Percentiles rank a stretch among this genome's conserved stretches.
phyloP scores from a whole-genome alignment of 2,888 invertebrate species.

The Anodontia alba region DNA sequence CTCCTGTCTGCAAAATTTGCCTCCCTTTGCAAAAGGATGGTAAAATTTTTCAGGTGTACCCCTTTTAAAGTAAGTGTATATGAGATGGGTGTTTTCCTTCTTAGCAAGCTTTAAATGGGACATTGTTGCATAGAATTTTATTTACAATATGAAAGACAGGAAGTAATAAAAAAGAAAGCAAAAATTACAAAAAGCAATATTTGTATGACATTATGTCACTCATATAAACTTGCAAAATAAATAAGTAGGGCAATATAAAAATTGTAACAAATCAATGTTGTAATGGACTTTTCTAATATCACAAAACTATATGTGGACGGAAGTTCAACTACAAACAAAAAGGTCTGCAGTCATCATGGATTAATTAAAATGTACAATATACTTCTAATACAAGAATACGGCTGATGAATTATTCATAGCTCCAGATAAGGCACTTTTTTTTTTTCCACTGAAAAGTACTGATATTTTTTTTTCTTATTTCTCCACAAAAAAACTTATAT shows the following conservation, averaged over 20 bases:
- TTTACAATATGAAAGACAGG: constrained; percentile 13
- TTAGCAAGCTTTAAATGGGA: no score
- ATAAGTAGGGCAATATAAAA: not conserved
- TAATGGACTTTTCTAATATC: constrained; percentile 7
- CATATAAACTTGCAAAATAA: not conserved
- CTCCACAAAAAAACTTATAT: no score
- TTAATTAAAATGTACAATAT: constrained; percentile 11
- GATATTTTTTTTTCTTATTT: no score
- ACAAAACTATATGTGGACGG: constrained; percentile 30
- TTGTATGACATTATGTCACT: not conserved
- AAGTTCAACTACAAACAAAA: constrained; percentile 8
- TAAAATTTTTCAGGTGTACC: no score
- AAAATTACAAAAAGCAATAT: not conserved
- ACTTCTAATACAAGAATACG: no score
- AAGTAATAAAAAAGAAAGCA: not conserved
- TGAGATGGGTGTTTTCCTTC: no score
- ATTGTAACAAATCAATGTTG: not conserved
- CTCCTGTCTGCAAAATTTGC: no score
- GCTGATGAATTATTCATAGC: no score
- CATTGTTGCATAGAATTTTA: not conserved
- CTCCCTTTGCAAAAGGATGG: no score
- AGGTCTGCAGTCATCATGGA: not conserved
- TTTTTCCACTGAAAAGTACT: no score
- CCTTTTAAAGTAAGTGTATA: no score
- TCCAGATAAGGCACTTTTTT: no score